Base-by-base conservation (phyloP, 2,113 vertebrate genomes). In the Megaceryle maxima region DNA sequence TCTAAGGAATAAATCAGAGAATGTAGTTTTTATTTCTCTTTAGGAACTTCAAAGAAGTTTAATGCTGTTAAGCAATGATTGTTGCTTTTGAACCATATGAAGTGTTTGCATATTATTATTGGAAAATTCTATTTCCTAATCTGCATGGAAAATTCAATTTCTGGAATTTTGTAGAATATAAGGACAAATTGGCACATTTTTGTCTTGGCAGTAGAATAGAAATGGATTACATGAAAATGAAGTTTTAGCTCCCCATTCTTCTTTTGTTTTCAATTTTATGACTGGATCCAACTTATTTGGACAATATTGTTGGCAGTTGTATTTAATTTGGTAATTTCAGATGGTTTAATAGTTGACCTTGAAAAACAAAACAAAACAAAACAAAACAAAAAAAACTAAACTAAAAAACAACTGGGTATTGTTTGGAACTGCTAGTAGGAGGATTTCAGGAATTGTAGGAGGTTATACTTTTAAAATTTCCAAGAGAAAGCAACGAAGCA, bases 381-480 rank as follows among this genome's bases (percentile, higher is more conserved):
- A 11, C 50, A 13, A 48, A n/a, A n/a, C n/a, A n/a, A n/a, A n/a
- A n/a, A 48, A 48, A 48, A 48, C 46, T 20, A 48, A 48, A 48
- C 46, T 7, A 68, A 66, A 75, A 90, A 69, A 9, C 20, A 74
- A 7, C 28, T 70, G 37, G 20, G 82, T 92, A 13, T 89, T 70
- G 44, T 29, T 46, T 50, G 33, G 44, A 59, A 85, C 31, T 68
- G 16, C 31, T 73, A 89, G 31, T 55, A 97, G 51, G 28, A 92
- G 83, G 97, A 77, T 76, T 90, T 92, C 18, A 70, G 35, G 56
- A 83, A 64, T 68, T 87, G 80, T 77, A 90, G 26, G 28, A 94
- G 60, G 62, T 90, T 94, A 87, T 37, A 94, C 29, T 82, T 90
- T 24, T 86, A 83, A 93, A 87, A 76, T 39, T 83, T 86, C 35